Evolutionary conservation across 2,113 vertebrate genomes (phyloP).

Genomic region (Ptilorrhoa leucosticta): DNA sequence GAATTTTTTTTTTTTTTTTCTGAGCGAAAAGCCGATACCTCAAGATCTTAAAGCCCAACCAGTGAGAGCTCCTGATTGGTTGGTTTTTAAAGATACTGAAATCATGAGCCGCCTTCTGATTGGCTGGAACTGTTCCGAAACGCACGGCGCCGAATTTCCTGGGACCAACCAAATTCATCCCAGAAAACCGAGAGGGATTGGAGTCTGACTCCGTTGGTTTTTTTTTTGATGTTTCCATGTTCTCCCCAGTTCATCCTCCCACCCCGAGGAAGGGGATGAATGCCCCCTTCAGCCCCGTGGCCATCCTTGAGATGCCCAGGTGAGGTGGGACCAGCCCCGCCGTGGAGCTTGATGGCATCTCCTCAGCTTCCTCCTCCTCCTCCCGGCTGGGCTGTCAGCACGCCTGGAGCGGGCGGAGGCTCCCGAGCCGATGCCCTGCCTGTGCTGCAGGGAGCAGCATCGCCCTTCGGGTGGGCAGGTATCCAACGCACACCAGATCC

Average conservation of each 20-base stretch:
- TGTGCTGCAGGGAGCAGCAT: slow-evolving; percentile 31
- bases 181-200: not conserved
- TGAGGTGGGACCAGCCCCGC: not conserved
- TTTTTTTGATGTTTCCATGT: not conserved
- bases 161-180: slow-evolving; percentile 47
- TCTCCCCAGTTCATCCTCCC: not conserved
- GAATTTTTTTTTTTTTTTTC: not conserved
- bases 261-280: not conserved
- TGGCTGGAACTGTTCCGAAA: slow-evolving; percentile 53
- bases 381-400: fast-evolving
- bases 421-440: fast-evolving
- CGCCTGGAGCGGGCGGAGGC: not conserved
- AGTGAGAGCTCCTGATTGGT: slow-evolving; percentile 43
- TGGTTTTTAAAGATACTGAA: slow-evolving; percentile 65
- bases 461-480: fast-evolving
- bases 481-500: not conserved
- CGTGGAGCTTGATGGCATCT: not conserved
- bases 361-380: not conserved
- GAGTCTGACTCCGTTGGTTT: not conserved
- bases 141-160: not conserved
- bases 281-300: not conserved
- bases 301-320: not conserved
- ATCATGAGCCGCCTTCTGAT: slow-evolving; percentile 57
- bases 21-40: slow-evolving; percentile 53
- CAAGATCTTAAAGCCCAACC: slow-evolving; percentile 66